Evolutionary conservation across 2,797 vertebrate genomes (phyloP), one percentile per base, ranked within the genome.

Genomic region (Cynodonichthys magdalenae): DNA sequence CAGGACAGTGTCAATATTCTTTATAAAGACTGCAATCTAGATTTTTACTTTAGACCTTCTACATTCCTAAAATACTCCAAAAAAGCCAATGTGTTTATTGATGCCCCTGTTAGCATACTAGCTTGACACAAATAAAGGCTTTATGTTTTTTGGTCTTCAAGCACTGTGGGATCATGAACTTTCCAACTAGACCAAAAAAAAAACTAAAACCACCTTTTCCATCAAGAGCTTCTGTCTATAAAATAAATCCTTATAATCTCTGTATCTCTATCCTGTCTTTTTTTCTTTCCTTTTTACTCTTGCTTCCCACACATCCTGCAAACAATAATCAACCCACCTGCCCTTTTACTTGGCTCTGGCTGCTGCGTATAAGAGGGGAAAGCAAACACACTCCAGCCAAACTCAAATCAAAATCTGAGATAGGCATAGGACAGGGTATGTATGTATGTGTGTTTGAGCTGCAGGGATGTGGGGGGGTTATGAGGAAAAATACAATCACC

Each of bases 341-440:
- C 56, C 64, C 45, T 24, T 55, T 65, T 64, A 58, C 56, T 24
- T 51, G 60, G 60, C 39, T 64, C 42, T 76, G 66, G 51, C 54
- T 75, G 68, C 65, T 3, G 39, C 71, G 70, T 53, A 63, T 49
- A 68, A 74, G 69, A 46, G n/a, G 59, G 66, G 63, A 34, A 83
- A 74, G 77, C 84, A 89, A 89, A 90, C 83, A 85, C 81, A 74
- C 53, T 80, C 73, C 9, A 28, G 65, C 53, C 70, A 39, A 75
- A 74, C 72, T 63, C 77, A 74, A 85, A 87, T 85, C 78, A 81
- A 71, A 87, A 76, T 71, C 69, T 53, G 42, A 79, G 78, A 82
- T 68, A 76, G 71, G 61, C 31, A 45, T 9, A 19, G 69, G 54
- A 53, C 66, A 53, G 49, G 59, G 47, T 50, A 53, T 10, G 8